phyloP scores from a whole-genome alignment of 2,888 invertebrate species.

The Drosophila suboccidentalis region DNA sequence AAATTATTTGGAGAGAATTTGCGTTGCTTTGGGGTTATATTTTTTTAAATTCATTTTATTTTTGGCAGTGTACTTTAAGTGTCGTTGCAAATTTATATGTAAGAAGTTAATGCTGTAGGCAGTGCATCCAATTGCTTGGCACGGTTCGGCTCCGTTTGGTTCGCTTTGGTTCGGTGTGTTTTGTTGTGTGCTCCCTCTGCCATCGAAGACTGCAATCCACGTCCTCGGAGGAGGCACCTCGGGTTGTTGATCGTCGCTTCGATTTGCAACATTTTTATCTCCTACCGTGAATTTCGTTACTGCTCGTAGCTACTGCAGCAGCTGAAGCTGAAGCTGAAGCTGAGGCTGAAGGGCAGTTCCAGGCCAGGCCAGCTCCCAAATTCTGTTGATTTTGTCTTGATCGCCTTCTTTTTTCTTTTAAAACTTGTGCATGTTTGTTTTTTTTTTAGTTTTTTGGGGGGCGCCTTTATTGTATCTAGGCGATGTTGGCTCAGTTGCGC shows the following conservation, averaged over 20 bases:
- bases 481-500: constrained; percentile 71
- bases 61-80: constrained; percentile 2
- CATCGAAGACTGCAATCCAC: constrained; percentile 15
- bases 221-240: constrained; percentile 64
- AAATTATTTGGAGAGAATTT: too few species aligned
- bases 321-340: constrained; percentile 63
- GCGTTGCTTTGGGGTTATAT: too few species aligned
- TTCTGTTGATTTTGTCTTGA: constrained; percentile 9
- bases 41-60: too few species aligned
- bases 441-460: constrained; percentile 21
- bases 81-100: not conserved
- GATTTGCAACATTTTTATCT: constrained; percentile 80
- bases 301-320: constrained; percentile 76
- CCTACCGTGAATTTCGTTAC: constrained; percentile 82
- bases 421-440: constrained; percentile 24
- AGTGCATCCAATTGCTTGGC: constrained; percentile 64
- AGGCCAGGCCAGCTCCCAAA: constrained; percentile 16
- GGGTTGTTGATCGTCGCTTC: constrained; percentile 80
- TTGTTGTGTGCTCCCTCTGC: constrained; percentile 1
- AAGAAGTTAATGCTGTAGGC: constrained; percentile 32
- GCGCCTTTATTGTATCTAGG: constrained; percentile 29
- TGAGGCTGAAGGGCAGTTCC: constrained; percentile 60
- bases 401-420: constrained; percentile 12
- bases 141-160: constrained; percentile 27
- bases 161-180: constrained; percentile 33